These are phyloP conservation scores for Elachura formosa DNA, from an alignment of 2,113 vertebrate genomes.

Conservation along the genomic window DNA sequence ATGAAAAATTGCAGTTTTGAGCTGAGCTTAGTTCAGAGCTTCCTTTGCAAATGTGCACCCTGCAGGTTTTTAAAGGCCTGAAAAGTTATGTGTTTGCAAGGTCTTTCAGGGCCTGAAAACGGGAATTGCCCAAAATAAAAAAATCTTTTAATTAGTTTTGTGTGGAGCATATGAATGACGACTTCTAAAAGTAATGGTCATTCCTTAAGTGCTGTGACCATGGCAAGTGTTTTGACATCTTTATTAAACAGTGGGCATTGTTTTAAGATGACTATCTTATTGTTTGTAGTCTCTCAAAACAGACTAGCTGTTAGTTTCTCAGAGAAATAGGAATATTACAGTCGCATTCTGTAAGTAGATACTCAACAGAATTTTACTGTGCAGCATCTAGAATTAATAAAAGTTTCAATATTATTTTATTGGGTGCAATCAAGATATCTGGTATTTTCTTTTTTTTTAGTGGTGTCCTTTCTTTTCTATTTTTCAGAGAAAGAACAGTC, in stretches of 20 bases:
- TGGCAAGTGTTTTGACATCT: background rate
- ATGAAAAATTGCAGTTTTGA: background rate
- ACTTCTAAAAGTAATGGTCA: background rate
- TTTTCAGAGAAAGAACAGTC: slow-evolving; percentile 74
- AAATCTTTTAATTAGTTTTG: background rate
- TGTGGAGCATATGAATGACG: background rate
- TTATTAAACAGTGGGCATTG: background rate
- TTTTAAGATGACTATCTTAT: background rate
- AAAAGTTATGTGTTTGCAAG: background rate
- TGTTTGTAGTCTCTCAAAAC: background rate
- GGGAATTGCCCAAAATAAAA: background rate
- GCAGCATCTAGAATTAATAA: background rate
- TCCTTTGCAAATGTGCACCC: background rate
- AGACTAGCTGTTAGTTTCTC: background rate
- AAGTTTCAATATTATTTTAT: background rate
- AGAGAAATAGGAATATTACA: background rate
- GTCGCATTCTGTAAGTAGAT: background rate
- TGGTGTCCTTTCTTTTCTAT: slow-evolving; percentile 19
- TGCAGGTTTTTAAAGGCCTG: background rate
- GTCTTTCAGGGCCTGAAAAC: background rate
- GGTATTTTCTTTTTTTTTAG: background rate
- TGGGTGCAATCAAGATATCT: background rate
- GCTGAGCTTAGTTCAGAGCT: background rate
- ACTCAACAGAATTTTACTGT: background rate
- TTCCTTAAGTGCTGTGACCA: background rate